phyloP scores from a whole-genome alignment of 2,797 vertebrate species.

The Alauda arvensis region DNA sequence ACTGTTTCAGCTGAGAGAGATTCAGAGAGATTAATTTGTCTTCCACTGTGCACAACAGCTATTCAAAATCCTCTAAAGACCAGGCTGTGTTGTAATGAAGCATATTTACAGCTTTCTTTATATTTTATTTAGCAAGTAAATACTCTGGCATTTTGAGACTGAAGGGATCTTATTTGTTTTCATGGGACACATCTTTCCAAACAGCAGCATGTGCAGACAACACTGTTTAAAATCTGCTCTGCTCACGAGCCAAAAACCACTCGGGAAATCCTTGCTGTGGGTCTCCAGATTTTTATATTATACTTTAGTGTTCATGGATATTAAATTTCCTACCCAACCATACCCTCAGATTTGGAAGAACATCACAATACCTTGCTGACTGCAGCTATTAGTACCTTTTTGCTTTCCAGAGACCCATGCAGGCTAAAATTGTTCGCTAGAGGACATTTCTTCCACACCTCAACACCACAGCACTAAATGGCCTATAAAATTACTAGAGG shows the following conservation, averaged over 20 bases:
- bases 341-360: slow-evolving; percentile 1
- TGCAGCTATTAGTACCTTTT: background rate
- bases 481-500: slow-evolving; percentile 14
- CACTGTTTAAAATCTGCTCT: background rate
- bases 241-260: background rate
- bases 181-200: slow-evolving; percentile 20
- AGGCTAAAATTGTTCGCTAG: background rate
- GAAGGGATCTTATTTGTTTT: slow-evolving; percentile 20
- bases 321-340: slow-evolving; percentile 2
- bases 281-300: background rate
- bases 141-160: slow-evolving; percentile 38
- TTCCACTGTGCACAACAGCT: slow-evolving; percentile 48
- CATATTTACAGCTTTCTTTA: slow-evolving; percentile 61
- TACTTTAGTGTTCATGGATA: background rate
- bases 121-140: slow-evolving; percentile 61
- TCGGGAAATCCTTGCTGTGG: background rate
- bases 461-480: slow-evolving; percentile 18
- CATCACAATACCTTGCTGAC: background rate
- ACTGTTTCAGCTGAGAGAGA: slow-evolving; percentile 60
- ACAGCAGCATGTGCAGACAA: background rate
- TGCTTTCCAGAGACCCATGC: slow-evolving; percentile 18
- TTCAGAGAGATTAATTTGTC: slow-evolving; percentile 62
- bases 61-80: slow-evolving; percentile 48
- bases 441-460: slow-evolving; percentile 18
- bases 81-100: slow-evolving; percentile 42